phyloP scores from a whole-genome alignment of 2,888 invertebrate genomes.

The Ligdia adustata region DNA sequence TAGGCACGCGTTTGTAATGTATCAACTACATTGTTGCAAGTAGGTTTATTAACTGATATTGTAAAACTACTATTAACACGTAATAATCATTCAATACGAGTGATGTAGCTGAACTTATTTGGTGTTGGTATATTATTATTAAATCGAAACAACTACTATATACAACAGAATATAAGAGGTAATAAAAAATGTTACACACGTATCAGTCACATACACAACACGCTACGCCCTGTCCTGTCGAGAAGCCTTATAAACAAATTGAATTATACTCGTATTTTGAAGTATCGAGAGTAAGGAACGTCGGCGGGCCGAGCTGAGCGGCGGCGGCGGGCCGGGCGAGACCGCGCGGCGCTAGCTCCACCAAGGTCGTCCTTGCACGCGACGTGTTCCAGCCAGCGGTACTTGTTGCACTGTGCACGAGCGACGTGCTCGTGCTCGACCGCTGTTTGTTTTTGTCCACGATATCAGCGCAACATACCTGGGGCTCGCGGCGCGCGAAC shows the following conservation, averaged over 20 bases:
- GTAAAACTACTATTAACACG: no score
- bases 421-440: slow-evolving; percentile 39
- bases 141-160: no score
- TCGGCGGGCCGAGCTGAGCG: no score
- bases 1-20: no score
- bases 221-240: neutral
- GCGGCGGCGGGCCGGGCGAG: slow-evolving; percentile 49
- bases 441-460: slow-evolving; percentile 26
- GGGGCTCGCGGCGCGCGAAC: slow-evolving; percentile 73
- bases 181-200: no score
- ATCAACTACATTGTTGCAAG: no score
- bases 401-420: slow-evolving; percentile 67
- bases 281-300: slow-evolving; percentile 35
- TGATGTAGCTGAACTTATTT: no score
- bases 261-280: slow-evolving; percentile 36
- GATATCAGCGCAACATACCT: slow-evolving; percentile 56
- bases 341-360: slow-evolving; percentile 57
- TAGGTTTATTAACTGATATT: no score
- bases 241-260: slow-evolving; percentile 28
- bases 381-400: slow-evolving; percentile 51
- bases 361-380: slow-evolving; percentile 73
- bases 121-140: no score
- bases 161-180: no score
- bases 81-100: no score
- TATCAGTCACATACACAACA: no score